A percentile compares a stretch with the other conserved stretches of the same genome.
Conservation (phyloP, 2,888 invertebrate species). For the Euproctis similis region DNA sequence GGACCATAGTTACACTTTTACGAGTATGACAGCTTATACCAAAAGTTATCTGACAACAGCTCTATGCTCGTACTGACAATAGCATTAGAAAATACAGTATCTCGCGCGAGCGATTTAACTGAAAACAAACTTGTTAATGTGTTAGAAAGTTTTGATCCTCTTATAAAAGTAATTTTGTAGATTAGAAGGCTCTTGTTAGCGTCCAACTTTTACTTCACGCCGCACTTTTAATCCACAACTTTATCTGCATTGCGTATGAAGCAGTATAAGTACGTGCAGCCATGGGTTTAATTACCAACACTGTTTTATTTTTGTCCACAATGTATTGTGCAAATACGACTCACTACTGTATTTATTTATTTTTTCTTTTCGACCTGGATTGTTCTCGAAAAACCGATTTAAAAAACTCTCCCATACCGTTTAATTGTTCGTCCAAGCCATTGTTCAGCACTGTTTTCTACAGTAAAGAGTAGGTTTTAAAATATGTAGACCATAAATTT, state of each 20-base stretch:
- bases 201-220: conserved; percentile 1
- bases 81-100: conserved; percentile 3
- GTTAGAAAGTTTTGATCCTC: conserved; percentile 8
- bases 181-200: neutral
- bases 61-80: neutral
- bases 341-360: no score
- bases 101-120: conserved; percentile 2
- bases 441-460: no score
- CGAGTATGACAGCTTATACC: no score
- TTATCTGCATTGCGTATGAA: neutral
- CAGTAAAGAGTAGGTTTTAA: no score
- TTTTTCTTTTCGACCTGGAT: no score
- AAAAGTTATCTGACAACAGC: neutral
- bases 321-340: no score
- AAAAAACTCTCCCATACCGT: no score
- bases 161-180: conserved; percentile 4
- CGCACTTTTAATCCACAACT: neutral
- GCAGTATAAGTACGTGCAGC: neutral
- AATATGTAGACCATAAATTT: no score
- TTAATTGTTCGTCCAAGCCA: no score
- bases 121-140: conserved; percentile 4
- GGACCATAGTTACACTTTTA: no score
- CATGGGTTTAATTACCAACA: neutral
- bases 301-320: neutral
- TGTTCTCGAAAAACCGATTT: no score